Evolutionary conservation across 2,797 vertebrate species (phyloP), one percentile per base, ranked within the genome.

Genomic region (Argya squamiceps): DNA sequence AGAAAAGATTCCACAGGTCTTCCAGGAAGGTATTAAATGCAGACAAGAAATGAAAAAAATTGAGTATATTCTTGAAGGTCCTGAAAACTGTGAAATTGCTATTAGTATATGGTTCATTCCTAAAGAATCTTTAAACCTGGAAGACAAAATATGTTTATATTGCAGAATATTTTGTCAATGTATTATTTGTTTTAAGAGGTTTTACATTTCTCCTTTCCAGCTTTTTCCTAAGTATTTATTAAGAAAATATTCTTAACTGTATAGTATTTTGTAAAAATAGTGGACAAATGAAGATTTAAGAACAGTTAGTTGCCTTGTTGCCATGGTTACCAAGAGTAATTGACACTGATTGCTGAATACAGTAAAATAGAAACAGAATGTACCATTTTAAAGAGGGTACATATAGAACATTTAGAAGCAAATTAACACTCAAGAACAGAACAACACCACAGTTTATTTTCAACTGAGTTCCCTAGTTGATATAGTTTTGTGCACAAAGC

Each of bases 321-420:
- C 97, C 81, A 95, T 97, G 96, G 97, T 94, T 97, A 98, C 98
- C 80, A 85, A 79, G 84, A 84, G 96, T 98, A 97, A 98, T 98
- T 78, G 96, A 97, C 97, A 95, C 97, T 98, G 98, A 98, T 98
- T 98, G 97, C 97, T 96, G 97, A 97, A 97, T 96, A 93, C 91
- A 65, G 91, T 93, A 97, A 97, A 97, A 96, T 79, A 96, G 97
- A 97, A 92, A 97, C 91, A 94, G 96, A 97, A 98, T 85, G 88
- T 94, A 95, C 97, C 94, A 97, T 97, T 98, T 97, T 92, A 89
- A 97, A 96, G 91, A 97, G 90, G 93, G 92, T 76, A 93, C 11
- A 17, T 92, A 75, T 75, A 76, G 91, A 96, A 96, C 96, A 93
- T 89, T 78, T 91, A 93, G 90, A 97, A 95, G 84, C 65, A 89